These are phyloP conservation scores for Armadillidium nasatum DNA, from an alignment of 1,140 invertebrate species.

Conservation along the genomic window DNA sequence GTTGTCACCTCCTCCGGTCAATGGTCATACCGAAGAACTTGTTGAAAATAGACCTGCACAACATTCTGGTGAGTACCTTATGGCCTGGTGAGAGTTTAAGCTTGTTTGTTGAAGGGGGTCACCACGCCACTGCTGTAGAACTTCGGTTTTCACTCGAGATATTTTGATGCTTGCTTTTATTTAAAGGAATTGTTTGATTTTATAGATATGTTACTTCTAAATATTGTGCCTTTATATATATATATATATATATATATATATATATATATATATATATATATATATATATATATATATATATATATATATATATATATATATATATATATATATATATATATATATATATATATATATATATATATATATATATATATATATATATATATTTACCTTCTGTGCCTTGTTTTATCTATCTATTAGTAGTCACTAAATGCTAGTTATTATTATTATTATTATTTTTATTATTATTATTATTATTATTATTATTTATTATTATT, in stretches of 20 bases:
- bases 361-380: neutral
- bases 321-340: neutral
- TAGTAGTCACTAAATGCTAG: too few relatives aligned
- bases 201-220: too few relatives aligned
- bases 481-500: too few relatives aligned
- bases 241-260: too few relatives aligned
- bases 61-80: conserved; percentile 45
- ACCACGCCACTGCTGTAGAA: neutral
- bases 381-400: neutral
- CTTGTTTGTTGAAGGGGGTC: neutral
- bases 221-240: too few relatives aligned
- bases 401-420: neutral
- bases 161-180: neutral
- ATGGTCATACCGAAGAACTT: neutral
- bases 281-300: conserved; percentile 20
- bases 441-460: too few relatives aligned
- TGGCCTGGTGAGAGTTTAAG: conserved; percentile 35
- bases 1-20: neutral
- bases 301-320: neutral
- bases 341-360: conserved; percentile 18
- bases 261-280: neutral
- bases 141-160: neutral
- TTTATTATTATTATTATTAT: too few relatives aligned
- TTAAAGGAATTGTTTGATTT: too few relatives aligned
- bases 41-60: conserved; percentile 26